Evolutionary conservation across 2,888 invertebrate genomes (phyloP), one percentile per base, ranked within the genome.

Genomic region (Drosophila atripex): DNA sequence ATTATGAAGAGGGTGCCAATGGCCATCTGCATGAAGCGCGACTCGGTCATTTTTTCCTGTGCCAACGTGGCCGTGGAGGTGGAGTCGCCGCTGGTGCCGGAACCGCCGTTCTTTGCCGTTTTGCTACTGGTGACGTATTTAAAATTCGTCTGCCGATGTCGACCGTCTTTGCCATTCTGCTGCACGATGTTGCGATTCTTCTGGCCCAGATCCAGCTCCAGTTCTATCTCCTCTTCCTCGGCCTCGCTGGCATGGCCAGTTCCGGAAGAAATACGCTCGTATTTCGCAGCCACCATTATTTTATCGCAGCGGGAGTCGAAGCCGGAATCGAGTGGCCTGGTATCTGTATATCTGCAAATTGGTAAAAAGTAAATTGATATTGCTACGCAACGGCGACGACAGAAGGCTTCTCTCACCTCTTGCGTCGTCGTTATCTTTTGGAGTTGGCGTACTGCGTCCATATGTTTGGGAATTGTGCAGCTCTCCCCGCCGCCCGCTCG

Each of bases 1-100:
- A 99, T 95, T 47, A 98, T 91, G 30, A 82, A 83, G 58, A 91
- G 66, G 2, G 90, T 90, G 14, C 90, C 89, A 39, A 91, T 85
- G n/a, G 91, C 91, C 83, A 91, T 80, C 51, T 91, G 91, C 88
- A 91, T 89, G n/a, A 91, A 70, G 47, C 82, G 88, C 0, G 90
- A 86, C 39, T 87, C 83, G 21, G 69, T 65, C 41, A 72, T 61
- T 49, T 53, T 52, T 38, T 61, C 55, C 49, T 57, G 50, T n/a
- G 43, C 54, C 45, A 41, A 32, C 46, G 57, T 50, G 54, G 75
- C 74, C 73, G 69, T 73, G 71, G 1, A 18, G 18, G 89, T 23
- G 21, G 89, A 14, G 85, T 74, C 60, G 46, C 86, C 12, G 76
- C 78, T 50, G 49, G 50, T 50, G 28, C 30, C 38, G 7, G 63